Conservation (phyloP, 2,797 vertebrate genomes). For the Hydrocynus forskahlii region DNA sequence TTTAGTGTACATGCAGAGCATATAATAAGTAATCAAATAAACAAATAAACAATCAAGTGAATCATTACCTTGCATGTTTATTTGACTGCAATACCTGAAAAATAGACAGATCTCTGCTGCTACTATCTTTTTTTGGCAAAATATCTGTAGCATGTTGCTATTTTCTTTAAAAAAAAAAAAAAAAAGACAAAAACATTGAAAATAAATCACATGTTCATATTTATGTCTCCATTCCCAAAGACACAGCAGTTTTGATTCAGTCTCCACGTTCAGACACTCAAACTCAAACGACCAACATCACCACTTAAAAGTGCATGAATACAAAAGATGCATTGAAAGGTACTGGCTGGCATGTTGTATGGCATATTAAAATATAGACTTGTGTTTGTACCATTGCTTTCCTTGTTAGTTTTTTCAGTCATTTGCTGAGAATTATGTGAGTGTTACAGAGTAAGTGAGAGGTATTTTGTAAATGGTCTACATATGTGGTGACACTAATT, state of each 20-base stretch:
- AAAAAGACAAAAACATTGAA: conserved; percentile 45
- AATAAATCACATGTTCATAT: conserved; percentile 31
- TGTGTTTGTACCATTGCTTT: conserved; percentile 25
- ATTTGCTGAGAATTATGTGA: conserved; percentile 9
- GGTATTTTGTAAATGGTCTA: conserved; percentile 18
- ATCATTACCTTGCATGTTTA: conserved; percentile 64
- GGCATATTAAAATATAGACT: conserved; percentile 34
- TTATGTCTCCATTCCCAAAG: conserved; percentile 35
- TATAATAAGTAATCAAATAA: conserved; percentile 2
- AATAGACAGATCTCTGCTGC: conserved; percentile 58
- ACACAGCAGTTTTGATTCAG: conserved; percentile 12
- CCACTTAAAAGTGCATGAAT: conserved; percentile 35
- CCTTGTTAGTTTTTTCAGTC: background rate
- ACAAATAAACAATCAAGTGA: conserved; percentile 28
- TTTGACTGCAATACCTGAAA: conserved; percentile 69
- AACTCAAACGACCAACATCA: conserved; percentile 34
- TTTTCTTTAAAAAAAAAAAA: conserved; percentile 52
- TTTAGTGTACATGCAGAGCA: background rate
- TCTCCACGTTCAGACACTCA: conserved; percentile 39
- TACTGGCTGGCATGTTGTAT: conserved; percentile 26
- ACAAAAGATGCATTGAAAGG: conserved; percentile 35
- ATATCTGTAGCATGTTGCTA: conserved; percentile 65
- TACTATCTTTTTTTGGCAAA: conserved; percentile 67
- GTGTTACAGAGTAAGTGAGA: background rate
- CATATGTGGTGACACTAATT: background rate